Conservation (phyloP, 2,888 invertebrate genomes). For the Agrenia bidenticulata region DNA sequence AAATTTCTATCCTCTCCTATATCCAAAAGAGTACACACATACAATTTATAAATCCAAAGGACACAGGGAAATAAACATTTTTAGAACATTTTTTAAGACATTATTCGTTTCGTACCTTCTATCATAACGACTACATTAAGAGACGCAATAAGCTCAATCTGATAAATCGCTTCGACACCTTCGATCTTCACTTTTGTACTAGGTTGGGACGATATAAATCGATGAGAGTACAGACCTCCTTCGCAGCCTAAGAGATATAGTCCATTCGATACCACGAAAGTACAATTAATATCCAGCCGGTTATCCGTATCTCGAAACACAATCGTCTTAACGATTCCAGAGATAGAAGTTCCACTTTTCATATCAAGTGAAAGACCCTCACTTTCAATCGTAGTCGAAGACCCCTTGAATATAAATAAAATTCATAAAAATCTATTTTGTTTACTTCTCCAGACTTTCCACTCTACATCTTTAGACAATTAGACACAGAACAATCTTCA, state of each 20-base stretch:
- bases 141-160: slow-evolving; percentile 63
- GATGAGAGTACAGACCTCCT: slow-evolving; percentile 63
- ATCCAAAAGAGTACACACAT: slow-evolving; percentile 11
- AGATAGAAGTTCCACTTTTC: neutral
- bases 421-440: too few relatives aligned
- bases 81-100: too few relatives aligned
- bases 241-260: slow-evolving; percentile 63
- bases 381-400: too few relatives aligned
- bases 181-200: slow-evolving; percentile 55
- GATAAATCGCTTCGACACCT: slow-evolving; percentile 66
- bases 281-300: slow-evolving; percentile 43
- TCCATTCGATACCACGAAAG: slow-evolving; percentile 20
- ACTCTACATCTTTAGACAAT: neutral
- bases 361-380: too few relatives aligned
- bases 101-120: slow-evolving; percentile 57
- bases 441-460: neutral
- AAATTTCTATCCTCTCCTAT: slow-evolving; percentile 62
- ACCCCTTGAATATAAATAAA: too few relatives aligned
- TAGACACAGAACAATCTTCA: too few relatives aligned
- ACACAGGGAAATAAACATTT: slow-evolving; percentile 9
- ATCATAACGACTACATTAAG: slow-evolving; percentile 67
- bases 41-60: slow-evolving; percentile 11
- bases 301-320: slow-evolving; percentile 22
- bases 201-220: slow-evolving; percentile 47
- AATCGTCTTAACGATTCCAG: slow-evolving; percentile 10